Base-by-base conservation (phyloP, 2,797 vertebrate genomes). In the Squalus acanthias region DNA sequence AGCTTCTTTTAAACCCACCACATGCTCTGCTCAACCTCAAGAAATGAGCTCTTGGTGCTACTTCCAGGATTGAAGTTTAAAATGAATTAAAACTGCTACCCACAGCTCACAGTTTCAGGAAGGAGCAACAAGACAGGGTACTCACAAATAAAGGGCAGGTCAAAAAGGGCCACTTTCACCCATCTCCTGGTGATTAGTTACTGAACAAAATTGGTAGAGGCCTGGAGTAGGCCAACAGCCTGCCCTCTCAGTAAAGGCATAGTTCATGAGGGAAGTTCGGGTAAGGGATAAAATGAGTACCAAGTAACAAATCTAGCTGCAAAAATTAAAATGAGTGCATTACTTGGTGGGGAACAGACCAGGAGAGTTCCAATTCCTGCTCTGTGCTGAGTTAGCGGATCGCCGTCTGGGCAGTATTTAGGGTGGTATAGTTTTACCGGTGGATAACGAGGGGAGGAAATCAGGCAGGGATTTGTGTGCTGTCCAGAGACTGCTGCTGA, bases 1-100 rank as follows among this genome's bases (percentile, higher is more conserved):
- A 24, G 26, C 91, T 93, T 93, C 91, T 93, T 93, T 93, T 93
- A 67, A 93, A 93, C 63, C 89, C 91, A 93, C 63, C 33, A 67
- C 91, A 39, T 63, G 63, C n/a, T 67, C 33, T 93, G 65, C 7
- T 67, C 63, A 82, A 82, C n/a, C 15, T 82, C 79, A 67, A 67
- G 7, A 93, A 93, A 67, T 93, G 91, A 93, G 6, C 17, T 15
- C 15, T 46, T n/a, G 13, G 33, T 93, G 65, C 88, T 33, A 33
- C 2, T 60, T 26, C 63, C 13, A 67, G 89, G 33, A 57, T 92
- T 12, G 33, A 92, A 93, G 65, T 93, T 39, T 65, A 7, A 93
- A 93, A 67, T 67, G 15, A 65, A 92, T n/a, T 67, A 39, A 93
- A 65, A 67, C 63, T 67, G 33, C 33, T 93, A 63, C n/a, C 15